Percentiles rank a stretch among this genome's conserved stretches.
phyloP scores from a whole-genome alignment of 2,888 invertebrate species.

The Ditula angustiorana region DNA sequence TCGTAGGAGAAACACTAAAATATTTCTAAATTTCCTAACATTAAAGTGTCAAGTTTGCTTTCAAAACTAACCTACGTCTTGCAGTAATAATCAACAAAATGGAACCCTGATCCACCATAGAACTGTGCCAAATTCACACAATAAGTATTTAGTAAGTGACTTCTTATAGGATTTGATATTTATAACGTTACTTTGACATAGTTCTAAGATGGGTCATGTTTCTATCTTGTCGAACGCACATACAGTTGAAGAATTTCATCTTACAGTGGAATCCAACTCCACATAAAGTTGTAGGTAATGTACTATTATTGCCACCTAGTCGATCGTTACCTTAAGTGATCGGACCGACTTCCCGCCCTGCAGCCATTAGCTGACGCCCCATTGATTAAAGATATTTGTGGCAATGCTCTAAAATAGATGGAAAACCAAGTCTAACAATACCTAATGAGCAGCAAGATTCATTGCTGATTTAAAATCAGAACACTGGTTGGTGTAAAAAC shows the following conservation, averaged over 20 bases:
- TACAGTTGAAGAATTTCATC: background rate
- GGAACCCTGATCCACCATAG: no score
- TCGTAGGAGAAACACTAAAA: no score
- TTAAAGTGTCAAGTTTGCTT: no score
- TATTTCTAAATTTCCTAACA: no score
- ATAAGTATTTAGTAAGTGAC: no score
- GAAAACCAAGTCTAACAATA: background rate
- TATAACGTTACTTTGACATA: no score
- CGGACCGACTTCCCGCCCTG: constrained; percentile 42
- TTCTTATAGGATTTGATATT: no score
- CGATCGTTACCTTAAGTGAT: constrained; percentile 28
- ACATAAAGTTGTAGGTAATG: constrained; percentile 17
- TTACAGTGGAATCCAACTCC: background rate
- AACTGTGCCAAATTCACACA: no score
- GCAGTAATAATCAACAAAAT: no score
- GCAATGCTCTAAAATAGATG: constrained; percentile 55
- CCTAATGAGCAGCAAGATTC: background rate
- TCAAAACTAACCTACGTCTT: no score
- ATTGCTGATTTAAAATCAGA: background rate
- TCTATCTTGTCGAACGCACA: no score
- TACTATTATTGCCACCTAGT: constrained; percentile 27
- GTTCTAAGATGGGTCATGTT: no score
- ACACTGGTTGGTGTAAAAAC: background rate
- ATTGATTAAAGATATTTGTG: constrained; percentile 62
- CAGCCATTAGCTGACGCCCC: constrained; percentile 46